Base-by-base conservation (phyloP, 2,797 vertebrate species). In the Melanotaenia parkinsoni region DNA sequence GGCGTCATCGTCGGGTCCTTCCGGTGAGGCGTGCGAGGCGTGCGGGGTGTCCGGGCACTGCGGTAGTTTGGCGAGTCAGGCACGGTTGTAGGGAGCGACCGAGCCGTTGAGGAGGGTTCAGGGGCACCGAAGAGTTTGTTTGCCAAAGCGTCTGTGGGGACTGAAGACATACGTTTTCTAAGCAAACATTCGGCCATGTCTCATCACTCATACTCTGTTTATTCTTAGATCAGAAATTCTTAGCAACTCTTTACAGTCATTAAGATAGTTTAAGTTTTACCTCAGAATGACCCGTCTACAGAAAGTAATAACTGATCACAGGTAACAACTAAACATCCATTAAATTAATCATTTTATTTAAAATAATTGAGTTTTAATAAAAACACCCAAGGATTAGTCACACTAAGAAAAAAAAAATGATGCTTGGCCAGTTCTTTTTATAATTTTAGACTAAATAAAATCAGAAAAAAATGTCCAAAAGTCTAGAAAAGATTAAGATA, bases 41-140 rank as follows among this genome's bases (percentile, higher is more conserved):
- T 99, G 43, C 97, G 96, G 2, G 98, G 98, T 2, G 98, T 98
- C 33, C 98, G 93, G 89, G 96, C 93, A 7, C 94, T 97, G 86
- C 97, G 96, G 92, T 97, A 97, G 88, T 95, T 97, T 75, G 98
- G 98, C 0, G 98, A 99, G 85, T 99, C 98, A 37, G 98, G 98
- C 90, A 99, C 98, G 0, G 97, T 96, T 1, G 98, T 98, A 20
- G 98, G 98, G 72, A 99, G 90, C 38, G 98, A 99, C 80, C 98
- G 96, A 51, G 98, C 98, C 0, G 96, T 97, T 0, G 95, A 90
- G 12, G 97, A 97, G 5, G 96, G 98, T 65, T 99, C 98, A 0
- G 98, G 96, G 51, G 94, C 97, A 20, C 98, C 98, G 5, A 99
- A 99, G 68, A 99, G 92, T 72, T 99, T 99, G 91, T 98, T 98